A percentile compares a stretch with the other conserved stretches of the same genome.
Evolutionary conservation across 2,113 vertebrate species (phyloP).

Genomic region (Coryphaenoides rupestris): DNA sequence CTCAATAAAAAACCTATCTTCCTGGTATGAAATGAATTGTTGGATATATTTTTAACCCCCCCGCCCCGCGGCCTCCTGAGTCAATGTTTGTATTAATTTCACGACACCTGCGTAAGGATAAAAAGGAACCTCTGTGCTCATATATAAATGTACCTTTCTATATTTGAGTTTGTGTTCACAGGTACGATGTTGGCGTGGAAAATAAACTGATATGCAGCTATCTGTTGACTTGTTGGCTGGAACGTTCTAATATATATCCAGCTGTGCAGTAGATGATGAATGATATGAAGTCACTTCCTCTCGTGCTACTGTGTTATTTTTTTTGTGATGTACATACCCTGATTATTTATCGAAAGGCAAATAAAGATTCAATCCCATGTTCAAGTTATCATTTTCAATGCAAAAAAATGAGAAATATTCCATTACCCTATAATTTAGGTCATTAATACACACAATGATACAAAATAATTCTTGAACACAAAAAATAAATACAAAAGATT

Average conservation of each 20-base stretch:
- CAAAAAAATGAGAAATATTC: too few species aligned
- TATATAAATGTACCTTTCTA: conserved; percentile 46
- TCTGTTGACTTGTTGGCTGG: conserved; percentile 43
- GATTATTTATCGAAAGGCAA: conserved; percentile 58
- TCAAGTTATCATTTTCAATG: conserved; percentile 1
- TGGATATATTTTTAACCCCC: conserved; percentile 22
- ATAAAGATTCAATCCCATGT: conserved; percentile 55
- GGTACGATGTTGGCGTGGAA: conserved; percentile 32
- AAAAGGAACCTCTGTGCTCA: conserved; percentile 43
- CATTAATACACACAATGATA: too few species aligned
- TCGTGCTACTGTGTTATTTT: conserved; percentile 50
- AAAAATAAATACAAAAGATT: too few species aligned
- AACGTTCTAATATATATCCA: conserved; percentile 8
- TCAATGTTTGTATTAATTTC: conserved; percentile 19
- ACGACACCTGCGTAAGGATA: conserved; percentile 35
- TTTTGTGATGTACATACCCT: conserved; percentile 54
- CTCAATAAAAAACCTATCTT: conserved; percentile 17
- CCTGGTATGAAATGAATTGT: conserved; percentile 9
- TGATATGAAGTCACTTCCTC: conserved; percentile 37
- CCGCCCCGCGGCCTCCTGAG: not conserved
- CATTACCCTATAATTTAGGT: too few species aligned
- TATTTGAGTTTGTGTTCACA: conserved; percentile 44
- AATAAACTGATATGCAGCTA: conserved; percentile 57
- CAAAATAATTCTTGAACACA: too few species aligned
- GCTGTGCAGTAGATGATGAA: conserved; percentile 39